Conservation (phyloP, 37 sponge, comb jelly and placozoan genomes). For the Hormiphora californensis region DNA sequence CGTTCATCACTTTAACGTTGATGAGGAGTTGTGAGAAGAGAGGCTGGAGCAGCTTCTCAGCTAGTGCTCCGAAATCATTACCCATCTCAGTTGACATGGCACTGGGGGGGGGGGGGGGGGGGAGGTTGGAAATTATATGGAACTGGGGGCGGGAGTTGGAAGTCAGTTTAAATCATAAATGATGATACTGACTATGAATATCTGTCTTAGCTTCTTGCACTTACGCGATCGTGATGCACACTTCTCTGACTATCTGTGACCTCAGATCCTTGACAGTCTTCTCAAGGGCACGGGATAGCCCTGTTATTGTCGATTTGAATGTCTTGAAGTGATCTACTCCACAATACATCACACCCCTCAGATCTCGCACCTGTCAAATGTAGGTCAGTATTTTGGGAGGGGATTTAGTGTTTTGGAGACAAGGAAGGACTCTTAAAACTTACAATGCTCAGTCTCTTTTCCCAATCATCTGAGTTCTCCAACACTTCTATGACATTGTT, state of each 20-base stretch:
- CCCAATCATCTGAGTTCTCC: conserved; percentile 23
- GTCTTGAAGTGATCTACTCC: conserved; percentile 42
- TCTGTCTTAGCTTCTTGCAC: no score
- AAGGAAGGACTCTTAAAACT: background rate
- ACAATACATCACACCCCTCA: conserved; percentile 10
- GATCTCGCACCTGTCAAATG: background rate
- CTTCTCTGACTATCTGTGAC: conserved; percentile 24
- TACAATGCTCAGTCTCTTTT: background rate
- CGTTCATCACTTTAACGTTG: conserved; percentile 29
- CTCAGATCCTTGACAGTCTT: conserved; percentile 6
- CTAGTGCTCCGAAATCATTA: background rate
- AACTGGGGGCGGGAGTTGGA: no score
- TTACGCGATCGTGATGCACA: background rate
- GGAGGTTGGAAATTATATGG: no score
- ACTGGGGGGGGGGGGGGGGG: background rate
- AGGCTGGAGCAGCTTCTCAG: background rate
- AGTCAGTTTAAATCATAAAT: no score
- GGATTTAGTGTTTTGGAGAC: background rate
- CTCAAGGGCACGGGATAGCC: background rate
- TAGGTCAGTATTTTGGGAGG: background rate
- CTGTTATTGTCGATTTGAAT: background rate
- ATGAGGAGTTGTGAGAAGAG: background rate
- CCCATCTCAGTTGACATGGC: conserved; percentile 29
- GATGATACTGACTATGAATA: no score
- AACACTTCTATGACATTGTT: background rate